Evolutionary conservation across 2,888 invertebrate species (phyloP), one percentile per base, ranked within the genome.

Genomic region (Leptopilina drosophilae): DNA sequence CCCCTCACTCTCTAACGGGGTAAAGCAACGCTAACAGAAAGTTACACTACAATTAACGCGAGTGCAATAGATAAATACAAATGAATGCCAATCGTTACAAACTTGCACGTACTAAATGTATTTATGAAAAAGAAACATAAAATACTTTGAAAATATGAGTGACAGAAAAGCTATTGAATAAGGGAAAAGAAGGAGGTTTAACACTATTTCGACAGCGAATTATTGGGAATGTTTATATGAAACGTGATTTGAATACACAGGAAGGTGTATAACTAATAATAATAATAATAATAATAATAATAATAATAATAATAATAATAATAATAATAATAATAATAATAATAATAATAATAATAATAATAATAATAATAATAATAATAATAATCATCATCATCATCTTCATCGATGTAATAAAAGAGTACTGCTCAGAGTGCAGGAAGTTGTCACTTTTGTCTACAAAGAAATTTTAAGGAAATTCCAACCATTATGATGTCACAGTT

Each of bases 141-240:
- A 65, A 64, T 65, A 79, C 76, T 64, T 53, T 56, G 0, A 56
- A 26, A 73, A 73, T n/a, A n/a, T 73, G 67, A 77, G 49, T 65
- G 53, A 40, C 40, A 20, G 86, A 85, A 33, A 86, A 86, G 85
- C 85, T 85, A 86, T 86, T 84, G 84, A 87, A 87, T 85, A 86
- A 87, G 87, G 85, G 86, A 84, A 87, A 86, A 85, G 84, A 83
- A 84, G 86, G 85, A 84, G 86, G 84, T 85, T 85, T 26, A 79
- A 82, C 78, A 65, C 59, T 79, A 77, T 26, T 69, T 12, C 26
- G 14, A 20, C 8, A 53, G 15, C 14, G 14, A 53, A 53, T 69
- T 26, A 69, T 69, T 26, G 26, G 20, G 80, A 73, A 82, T 83
- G 73, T 77, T 85, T 85, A 6, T 59, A 15, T 62, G 15, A 62